Conservation (phyloP, 2,113 vertebrate genomes). For the Eurypyga helias region DNA sequence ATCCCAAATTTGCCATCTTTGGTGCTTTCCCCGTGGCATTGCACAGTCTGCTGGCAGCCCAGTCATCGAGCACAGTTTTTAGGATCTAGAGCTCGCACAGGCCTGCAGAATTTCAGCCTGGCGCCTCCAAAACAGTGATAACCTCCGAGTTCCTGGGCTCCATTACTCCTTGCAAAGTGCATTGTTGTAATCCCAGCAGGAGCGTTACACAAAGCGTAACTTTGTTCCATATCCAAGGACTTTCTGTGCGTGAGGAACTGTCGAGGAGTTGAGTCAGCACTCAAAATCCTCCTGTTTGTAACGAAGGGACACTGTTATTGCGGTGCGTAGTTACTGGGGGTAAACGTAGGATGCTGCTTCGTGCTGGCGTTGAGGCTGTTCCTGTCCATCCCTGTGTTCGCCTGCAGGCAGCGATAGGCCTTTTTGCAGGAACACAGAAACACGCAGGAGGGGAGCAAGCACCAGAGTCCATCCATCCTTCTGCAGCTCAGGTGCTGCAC, state of each 20-base stretch:
- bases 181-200: not conserved
- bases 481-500: not conserved
- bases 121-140: not conserved
- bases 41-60: not conserved
- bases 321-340: not conserved
- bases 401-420: not conserved
- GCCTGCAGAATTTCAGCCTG: not conserved
- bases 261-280: not conserved
- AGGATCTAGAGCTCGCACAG: accelerated
- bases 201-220: not conserved
- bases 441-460: not conserved
- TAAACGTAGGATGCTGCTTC: not conserved
- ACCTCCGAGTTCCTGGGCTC: not conserved
- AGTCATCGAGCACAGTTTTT: accelerated
- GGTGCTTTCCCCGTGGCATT: accelerated
- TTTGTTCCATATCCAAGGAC: not conserved
- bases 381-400: accelerated
- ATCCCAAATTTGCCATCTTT: accelerated
- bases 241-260: not conserved
- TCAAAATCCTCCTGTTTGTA: not conserved
- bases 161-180: not conserved
- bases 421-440: not conserved
- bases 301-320: not conserved
- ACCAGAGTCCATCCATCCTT: not conserved
- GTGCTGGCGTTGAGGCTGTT: not conserved